phyloP scores from a whole-genome alignment of 2,888 invertebrate species.

The Formica aserva region DNA sequence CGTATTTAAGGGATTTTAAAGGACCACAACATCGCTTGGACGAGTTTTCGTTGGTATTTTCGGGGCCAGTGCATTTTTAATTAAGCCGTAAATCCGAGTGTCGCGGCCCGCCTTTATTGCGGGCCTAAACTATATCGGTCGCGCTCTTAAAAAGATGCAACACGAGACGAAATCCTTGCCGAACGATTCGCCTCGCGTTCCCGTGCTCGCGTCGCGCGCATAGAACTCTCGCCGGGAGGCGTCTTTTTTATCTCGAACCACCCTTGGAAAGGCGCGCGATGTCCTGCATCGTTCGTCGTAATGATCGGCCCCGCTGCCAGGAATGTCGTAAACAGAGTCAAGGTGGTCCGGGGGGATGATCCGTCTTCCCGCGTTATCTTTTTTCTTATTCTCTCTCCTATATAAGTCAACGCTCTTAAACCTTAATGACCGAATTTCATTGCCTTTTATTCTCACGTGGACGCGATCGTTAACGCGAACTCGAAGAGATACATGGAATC shows the following conservation, averaged over 20 bases:
- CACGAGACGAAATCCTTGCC: slow-evolving; percentile 45
- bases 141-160: slow-evolving; percentile 63
- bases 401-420: slow-evolving; percentile 58
- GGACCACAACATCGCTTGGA: slow-evolving; percentile 54
- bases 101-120: slow-evolving; percentile 71
- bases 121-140: slow-evolving; percentile 73
- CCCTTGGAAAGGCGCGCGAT: slow-evolving; percentile 26
- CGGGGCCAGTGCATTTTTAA: slow-evolving; percentile 73
- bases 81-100: slow-evolving; percentile 79
- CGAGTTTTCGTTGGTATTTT: slow-evolving; percentile 63
- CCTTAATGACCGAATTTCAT: slow-evolving; percentile 65
- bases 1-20: slow-evolving; percentile 73
- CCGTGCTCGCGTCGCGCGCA: slow-evolving; percentile 46
- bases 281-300: slow-evolving; percentile 53
- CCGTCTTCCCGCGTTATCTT: slow-evolving; percentile 20
- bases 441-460: slow-evolving; percentile 71
- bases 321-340: slow-evolving; percentile 72
- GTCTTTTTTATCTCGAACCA: slow-evolving; percentile 58
- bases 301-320: slow-evolving; percentile 59
- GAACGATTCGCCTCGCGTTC: slow-evolving; percentile 31
- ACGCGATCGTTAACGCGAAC: slow-evolving; percentile 60
- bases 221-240: slow-evolving; percentile 24
- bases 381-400: neutral
- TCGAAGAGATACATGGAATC: slow-evolving; percentile 31
- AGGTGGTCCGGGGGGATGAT: slow-evolving; percentile 69